Evolutionary conservation across 1,140 invertebrate species (phyloP).

Genomic region (Triops cancriformis): DNA sequence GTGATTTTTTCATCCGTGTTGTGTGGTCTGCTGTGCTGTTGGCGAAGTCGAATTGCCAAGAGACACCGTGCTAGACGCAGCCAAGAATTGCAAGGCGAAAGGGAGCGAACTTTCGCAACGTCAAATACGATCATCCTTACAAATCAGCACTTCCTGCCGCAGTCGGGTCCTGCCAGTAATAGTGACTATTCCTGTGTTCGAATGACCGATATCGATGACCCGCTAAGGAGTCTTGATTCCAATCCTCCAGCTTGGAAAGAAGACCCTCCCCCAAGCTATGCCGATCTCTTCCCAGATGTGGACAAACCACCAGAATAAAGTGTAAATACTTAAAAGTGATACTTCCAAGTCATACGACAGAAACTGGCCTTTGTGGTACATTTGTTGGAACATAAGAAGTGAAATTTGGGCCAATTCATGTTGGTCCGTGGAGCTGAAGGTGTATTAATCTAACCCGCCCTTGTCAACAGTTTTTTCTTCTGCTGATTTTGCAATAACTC

Average conservation of each 20-base stretch:
- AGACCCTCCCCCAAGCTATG: slow-evolving; percentile 26
- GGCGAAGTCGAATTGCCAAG: background rate
- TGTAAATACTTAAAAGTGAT: background rate
- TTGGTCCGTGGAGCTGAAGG: too few relatives aligned
- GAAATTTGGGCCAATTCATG: too few relatives aligned
- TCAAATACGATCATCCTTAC: slow-evolving; percentile 1
- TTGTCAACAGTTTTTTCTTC: too few relatives aligned
- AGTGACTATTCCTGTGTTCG: background rate
- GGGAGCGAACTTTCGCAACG: background rate
- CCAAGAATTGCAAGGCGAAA: slow-evolving; percentile 7
- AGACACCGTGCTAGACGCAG: background rate
- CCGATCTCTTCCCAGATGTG: slow-evolving; percentile 24
- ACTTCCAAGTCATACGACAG: too few relatives aligned
- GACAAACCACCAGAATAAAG: background rate
- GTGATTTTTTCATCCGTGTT: slow-evolving; percentile 17
- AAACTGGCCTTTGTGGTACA: too few relatives aligned
- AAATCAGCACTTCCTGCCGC: background rate
- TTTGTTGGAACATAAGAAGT: too few relatives aligned
- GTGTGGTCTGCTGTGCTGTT: slow-evolving; percentile 12
- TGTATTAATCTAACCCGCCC: too few relatives aligned
- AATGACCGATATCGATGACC: slow-evolving; percentile 15
- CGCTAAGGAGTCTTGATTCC: background rate
- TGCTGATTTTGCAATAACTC: too few relatives aligned
- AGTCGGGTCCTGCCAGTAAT: background rate
- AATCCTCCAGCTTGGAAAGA: background rate